Evolutionary conservation across 2,797 vertebrate genomes (phyloP), one percentile per base, ranked within the genome.

Genomic region (Chrosomus eos): DNA sequence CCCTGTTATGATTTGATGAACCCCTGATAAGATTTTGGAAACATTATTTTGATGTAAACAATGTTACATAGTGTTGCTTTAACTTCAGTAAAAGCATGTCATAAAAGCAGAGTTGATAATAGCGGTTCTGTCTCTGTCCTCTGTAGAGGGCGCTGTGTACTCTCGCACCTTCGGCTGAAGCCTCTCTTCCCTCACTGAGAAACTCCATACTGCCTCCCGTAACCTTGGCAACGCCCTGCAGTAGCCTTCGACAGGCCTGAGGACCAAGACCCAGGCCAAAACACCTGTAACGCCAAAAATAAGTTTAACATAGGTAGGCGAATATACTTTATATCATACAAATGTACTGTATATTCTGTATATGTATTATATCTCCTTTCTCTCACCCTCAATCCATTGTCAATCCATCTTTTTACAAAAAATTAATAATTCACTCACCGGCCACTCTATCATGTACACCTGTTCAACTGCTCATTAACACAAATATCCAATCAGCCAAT

Each of bases 121-220:
- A 75, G n/a, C 19, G 71, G 7, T 85, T 89, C 0, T 48, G 40
- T 70, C 58, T 81, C 77, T 86, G 13, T 5, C 1, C 21, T 33
- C 67, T 55, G 33, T 76, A 91, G 91, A 84, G 90, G 91, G 83
- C 87, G 90, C 53, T 89, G 88, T 87, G 67, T 89, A 79, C 75
- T 67, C 66, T 76, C 9, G 92, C 89, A 99, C 98, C 97, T 97
- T 96, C 36, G 98, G 97, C 92, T 98, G 97, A 85, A 99, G 94
- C 89, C 98, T 96, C 91, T 99, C 97, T 0, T 95, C 95, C 95
- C 0, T 96, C 95, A 70, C 90, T 92, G 80, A 96, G 91, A 92
- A 98, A 96, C 92, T 97, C 97, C 0, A 96, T 93, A 0, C 85
- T 88, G 75, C 98, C 98, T 84, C 96, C 96, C 64, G 97, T 98